phyloP scores from a whole-genome alignment of 2,888 invertebrate genomes.

The Tigriopus californicus region DNA sequence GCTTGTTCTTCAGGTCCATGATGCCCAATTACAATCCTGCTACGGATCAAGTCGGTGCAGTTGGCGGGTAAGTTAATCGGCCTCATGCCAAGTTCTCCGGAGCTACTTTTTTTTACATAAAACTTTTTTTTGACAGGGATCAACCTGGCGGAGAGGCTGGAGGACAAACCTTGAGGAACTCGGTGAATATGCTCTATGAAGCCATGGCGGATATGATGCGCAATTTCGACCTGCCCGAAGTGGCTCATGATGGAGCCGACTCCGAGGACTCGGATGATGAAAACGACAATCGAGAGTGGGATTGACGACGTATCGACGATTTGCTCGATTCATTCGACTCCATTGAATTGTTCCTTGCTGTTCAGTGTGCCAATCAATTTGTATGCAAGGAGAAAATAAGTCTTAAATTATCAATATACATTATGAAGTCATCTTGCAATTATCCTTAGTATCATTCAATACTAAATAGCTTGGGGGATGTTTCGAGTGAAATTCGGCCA shows the following conservation, averaged over 20 bases:
- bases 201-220: constrained; percentile 51
- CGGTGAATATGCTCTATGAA: constrained; percentile 44
- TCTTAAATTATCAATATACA: too few relatives aligned
- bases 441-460: too few relatives aligned
- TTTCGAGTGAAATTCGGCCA: too few relatives aligned
- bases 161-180: constrained; percentile 38
- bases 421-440: too few relatives aligned
- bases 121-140: constrained; percentile 21
- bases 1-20: constrained; percentile 49
- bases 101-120: too few relatives aligned
- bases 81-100: too few relatives aligned
- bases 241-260: constrained; percentile 29
- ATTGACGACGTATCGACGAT: neutral
- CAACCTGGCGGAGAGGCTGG: constrained; percentile 26
- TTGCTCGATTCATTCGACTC: too few relatives aligned
- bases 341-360: too few relatives aligned
- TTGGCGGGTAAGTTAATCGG: constrained; percentile 21
- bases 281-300: constrained; percentile 14
- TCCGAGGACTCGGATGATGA: constrained; percentile 18
- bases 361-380: too few relatives aligned
- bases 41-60: constrained; percentile 5
- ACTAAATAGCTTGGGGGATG: too few relatives aligned
- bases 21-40: constrained; percentile 43
- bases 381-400: too few relatives aligned
- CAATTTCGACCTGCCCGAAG: constrained; percentile 41